Percentiles rank a stretch among this genome's conserved stretches.
Conservation (phyloP, 2,113 vertebrate genomes). For the Campylomormyrus tamandua region DNA sequence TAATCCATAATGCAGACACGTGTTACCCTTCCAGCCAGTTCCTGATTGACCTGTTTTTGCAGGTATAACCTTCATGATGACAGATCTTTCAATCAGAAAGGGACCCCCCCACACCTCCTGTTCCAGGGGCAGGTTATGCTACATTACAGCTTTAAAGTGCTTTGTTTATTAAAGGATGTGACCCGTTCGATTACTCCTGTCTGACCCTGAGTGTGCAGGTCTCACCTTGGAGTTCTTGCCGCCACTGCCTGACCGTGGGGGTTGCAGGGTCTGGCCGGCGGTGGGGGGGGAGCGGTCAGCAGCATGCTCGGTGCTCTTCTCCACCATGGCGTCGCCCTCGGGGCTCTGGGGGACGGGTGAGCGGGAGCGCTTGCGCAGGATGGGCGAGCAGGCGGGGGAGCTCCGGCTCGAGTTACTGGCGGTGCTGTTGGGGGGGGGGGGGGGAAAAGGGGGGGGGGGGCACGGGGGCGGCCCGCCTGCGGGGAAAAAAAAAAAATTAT, state of each 20-base stretch:
- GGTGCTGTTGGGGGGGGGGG: constrained; percentile 56
- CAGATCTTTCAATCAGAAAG: neutral
- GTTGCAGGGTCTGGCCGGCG: constrained; percentile 66
- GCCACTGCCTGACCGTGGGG: neutral
- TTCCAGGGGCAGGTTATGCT: neutral
- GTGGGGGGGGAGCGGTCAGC: constrained; percentile 81
- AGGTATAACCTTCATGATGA: neutral
- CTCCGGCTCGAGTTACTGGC: constrained; percentile 88
- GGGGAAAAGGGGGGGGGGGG: no score
- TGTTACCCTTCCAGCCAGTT: neutral
- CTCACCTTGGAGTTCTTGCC: constrained; percentile 84
- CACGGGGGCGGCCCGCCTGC: no score
- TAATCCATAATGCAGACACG: neutral
- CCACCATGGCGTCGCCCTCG: constrained; percentile 81
- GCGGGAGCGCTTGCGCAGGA: constrained; percentile 78
- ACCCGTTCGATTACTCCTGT: neutral
- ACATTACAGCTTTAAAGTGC: neutral
- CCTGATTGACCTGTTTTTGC: neutral
- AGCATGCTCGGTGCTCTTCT: constrained; percentile 79
- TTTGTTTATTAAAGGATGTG: neutral
- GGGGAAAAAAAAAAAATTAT: no score
- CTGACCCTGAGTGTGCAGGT: neutral
- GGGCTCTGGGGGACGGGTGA: constrained; percentile 73
- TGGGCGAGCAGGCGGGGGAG: constrained; percentile 82
- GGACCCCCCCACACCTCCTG: neutral